Evolutionary conservation across 2,888 invertebrate genomes (phyloP).

Genomic region (Gortyna flavago): DNA sequence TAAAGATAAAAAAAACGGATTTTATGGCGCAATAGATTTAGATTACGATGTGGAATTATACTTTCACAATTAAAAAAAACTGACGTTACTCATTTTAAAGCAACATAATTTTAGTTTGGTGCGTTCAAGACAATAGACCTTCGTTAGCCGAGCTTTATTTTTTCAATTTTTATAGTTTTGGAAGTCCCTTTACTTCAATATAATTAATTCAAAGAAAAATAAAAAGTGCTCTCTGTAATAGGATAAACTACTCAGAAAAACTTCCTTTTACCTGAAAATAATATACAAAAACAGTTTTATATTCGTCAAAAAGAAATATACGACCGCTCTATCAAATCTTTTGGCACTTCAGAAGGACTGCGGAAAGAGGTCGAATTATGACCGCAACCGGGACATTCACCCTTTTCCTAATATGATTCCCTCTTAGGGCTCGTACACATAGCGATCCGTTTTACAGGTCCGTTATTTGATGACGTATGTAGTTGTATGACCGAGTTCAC

Average conservation of each 20-base stretch:
- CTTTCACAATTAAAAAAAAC: neutral
- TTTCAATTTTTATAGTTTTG: neutral
- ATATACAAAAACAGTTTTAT: slow-evolving; percentile 39
- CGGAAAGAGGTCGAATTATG: slow-evolving; percentile 39
- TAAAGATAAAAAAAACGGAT: neutral
- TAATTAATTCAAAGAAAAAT: neutral
- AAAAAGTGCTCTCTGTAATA: neutral
- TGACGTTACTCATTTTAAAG: neutral
- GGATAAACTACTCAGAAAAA: slow-evolving; percentile 22
- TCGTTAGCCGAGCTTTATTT: neutral
- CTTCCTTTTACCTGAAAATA: neutral
- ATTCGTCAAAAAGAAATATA: slow-evolving; percentile 38
- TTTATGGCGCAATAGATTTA: neutral
- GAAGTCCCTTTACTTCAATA: neutral
- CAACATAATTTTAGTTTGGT: neutral
- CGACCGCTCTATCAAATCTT: slow-evolving; percentile 40
- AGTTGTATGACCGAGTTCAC: too few relatives aligned
- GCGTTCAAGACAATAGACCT: neutral
- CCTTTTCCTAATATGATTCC: slow-evolving; percentile 42
- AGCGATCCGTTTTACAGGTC: too few relatives aligned
- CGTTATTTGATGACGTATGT: too few relatives aligned
- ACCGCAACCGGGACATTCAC: slow-evolving; percentile 47
- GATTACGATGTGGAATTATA: neutral
- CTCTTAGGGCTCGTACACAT: too few relatives aligned
- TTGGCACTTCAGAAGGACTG: slow-evolving; percentile 21